Conservation (phyloP, 2,113 vertebrate species). For the Capreolus pygargus region DNA sequence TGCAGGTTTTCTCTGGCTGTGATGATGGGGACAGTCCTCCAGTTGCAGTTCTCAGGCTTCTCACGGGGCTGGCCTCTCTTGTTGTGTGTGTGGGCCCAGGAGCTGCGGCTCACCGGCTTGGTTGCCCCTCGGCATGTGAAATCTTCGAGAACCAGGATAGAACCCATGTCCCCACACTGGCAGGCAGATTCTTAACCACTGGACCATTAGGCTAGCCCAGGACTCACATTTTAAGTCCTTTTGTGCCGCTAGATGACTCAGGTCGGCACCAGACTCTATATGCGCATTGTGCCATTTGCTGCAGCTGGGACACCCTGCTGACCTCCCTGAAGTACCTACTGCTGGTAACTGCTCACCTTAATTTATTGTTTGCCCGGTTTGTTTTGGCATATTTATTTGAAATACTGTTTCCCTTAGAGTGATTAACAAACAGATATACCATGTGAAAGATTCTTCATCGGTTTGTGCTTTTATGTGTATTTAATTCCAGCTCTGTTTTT, state of each 20-base stretch:
- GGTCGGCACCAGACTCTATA: neutral
- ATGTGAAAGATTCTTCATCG: neutral
- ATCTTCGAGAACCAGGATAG: neutral
- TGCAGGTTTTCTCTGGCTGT: neutral
- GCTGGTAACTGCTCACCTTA: neutral
- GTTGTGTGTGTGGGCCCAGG: neutral
- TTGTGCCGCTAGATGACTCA: neutral
- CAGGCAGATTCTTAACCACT: neutral
- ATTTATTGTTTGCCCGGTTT: neutral
- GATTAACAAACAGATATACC: neutral
- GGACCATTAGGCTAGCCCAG: neutral
- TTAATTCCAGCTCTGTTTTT: neutral
- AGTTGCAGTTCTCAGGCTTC: neutral
- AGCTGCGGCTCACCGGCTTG: neutral
- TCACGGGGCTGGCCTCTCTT: neutral
- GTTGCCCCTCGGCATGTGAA: neutral
- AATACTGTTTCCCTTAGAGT: neutral
- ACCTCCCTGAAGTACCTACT: too few relatives aligned
- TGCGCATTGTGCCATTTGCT: neutral
- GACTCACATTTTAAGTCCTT: neutral
- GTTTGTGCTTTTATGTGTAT: neutral
- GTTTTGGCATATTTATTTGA: neutral
- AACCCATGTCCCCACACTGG: neutral
- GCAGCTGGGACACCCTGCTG: fast-evolving
- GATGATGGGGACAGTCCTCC: neutral